These are phyloP conservation scores for Nesidiocoris tenuis DNA, from an alignment of 2,888 invertebrate species.

Conservation along the genomic window DNA sequence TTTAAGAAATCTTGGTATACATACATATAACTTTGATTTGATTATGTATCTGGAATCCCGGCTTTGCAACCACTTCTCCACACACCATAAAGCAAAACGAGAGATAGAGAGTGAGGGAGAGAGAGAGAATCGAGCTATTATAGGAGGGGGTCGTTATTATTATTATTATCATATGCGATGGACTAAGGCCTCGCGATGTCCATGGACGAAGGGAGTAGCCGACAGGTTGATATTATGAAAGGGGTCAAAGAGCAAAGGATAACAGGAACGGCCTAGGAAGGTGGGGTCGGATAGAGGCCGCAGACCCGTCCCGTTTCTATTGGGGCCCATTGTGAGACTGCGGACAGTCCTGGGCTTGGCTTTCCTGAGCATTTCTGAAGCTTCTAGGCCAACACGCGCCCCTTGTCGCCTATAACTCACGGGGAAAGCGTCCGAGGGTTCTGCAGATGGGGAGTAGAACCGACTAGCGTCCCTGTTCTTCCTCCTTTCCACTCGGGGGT, in stretches of 20 bases:
- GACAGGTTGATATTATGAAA: constrained; percentile 31
- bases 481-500: constrained; percentile 15
- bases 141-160: no score
- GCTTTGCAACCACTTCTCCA: no score
- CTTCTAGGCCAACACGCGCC: not conserved
- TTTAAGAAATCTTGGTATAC: no score
- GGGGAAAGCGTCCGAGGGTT: not conserved
- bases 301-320: constrained; percentile 11
- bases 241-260: constrained; percentile 10
- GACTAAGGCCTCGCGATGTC: not conserved
- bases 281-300: not conserved
- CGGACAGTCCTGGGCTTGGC: not conserved
- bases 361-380: constrained; percentile 5
- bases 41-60: no score
- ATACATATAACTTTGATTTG: no score
- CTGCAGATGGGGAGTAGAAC: not conserved
- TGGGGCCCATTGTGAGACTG: constrained; percentile 22
- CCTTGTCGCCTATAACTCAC: constrained; percentile 21
- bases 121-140: not conserved
- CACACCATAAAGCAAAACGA: no score
- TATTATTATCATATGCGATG: constrained; percentile 23
- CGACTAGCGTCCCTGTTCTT: constrained; percentile 8
- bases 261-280: not conserved
- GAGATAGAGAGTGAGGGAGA: not conserved
- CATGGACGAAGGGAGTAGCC: not conserved